phyloP scores from a whole-genome alignment of 2,113 vertebrate species.

The Cercocebus atys region DNA sequence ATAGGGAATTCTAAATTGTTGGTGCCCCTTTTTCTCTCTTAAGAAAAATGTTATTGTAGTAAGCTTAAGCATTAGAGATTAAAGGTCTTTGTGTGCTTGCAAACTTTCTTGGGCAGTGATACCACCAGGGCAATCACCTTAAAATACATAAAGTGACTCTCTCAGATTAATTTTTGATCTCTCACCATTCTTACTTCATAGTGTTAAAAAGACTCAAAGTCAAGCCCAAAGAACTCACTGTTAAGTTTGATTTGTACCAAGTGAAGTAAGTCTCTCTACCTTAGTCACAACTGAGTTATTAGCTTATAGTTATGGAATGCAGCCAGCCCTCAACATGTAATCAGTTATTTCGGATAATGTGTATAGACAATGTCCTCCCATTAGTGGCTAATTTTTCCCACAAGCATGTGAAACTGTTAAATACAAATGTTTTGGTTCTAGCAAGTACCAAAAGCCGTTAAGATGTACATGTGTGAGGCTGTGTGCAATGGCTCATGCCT shows the following conservation, averaged over 20 bases:
- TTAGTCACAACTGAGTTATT: background rate
- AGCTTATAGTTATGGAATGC: background rate
- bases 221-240: background rate
- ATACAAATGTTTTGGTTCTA: background rate
- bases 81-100: background rate
- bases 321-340: background rate
- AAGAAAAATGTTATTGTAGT: background rate
- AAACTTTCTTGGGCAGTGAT: background rate
- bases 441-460: background rate
- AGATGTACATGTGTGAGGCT: background rate
- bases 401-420: constrained; percentile 23
- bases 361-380: background rate
- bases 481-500: too few relatives aligned
- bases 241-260: background rate
- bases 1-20: background rate
- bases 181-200: background rate
- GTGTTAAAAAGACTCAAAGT: background rate
- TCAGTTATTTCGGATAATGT: background rate
- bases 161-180: background rate
- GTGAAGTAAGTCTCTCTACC: background rate
- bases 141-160: background rate
- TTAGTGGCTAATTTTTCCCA: background rate
- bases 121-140: background rate
- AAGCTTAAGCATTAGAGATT: background rate
- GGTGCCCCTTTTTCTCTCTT: background rate